These are phyloP conservation scores for Drosophila austrosaltans DNA, from an alignment of 2,888 invertebrate genomes.

Conservation along the genomic window DNA sequence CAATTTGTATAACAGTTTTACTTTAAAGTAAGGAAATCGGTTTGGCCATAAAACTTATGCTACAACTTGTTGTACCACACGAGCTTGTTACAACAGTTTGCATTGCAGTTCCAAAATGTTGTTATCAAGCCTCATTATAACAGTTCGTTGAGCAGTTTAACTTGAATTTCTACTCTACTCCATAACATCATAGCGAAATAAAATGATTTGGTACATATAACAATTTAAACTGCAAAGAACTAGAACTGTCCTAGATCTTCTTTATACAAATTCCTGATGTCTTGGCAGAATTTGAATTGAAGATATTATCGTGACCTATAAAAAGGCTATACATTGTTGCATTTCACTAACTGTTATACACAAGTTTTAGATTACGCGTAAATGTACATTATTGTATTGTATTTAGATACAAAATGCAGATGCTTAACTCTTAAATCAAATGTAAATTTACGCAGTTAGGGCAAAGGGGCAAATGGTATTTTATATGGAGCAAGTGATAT, in stretches of 20 bases:
- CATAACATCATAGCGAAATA: too few relatives aligned
- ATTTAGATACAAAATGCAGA: constrained; percentile 2
- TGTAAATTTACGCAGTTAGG: constrained; percentile 22
- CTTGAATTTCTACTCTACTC: too few relatives aligned
- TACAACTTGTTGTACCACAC: too few relatives aligned
- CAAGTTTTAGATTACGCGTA: constrained; percentile 3
- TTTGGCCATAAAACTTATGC: too few relatives aligned
- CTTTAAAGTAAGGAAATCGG: neutral
- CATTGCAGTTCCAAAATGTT: too few relatives aligned
- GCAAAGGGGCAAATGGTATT: neutral
- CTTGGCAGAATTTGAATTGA: neutral
- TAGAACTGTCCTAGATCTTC: too few relatives aligned
- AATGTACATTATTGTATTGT: too few relatives aligned
- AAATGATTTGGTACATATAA: neutral
- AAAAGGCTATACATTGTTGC: neutral
- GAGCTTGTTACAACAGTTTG: too few relatives aligned
- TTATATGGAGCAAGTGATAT: constrained; percentile 23
- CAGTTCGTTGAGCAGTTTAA: too few relatives aligned
- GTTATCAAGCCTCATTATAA: too few relatives aligned
- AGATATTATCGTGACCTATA: too few relatives aligned
- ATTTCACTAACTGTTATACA: constrained; percentile 23
- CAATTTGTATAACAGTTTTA: neutral
- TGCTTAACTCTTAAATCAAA: constrained; percentile 7
- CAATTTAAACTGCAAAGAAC: neutral
- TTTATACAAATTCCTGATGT: too few relatives aligned